A percentile compares a stretch with the other conserved stretches of the same genome.
These are phyloP conservation scores for Mellivora capensis DNA, from an alignment of 2,113 vertebrate genomes.

Conservation along the genomic window DNA sequence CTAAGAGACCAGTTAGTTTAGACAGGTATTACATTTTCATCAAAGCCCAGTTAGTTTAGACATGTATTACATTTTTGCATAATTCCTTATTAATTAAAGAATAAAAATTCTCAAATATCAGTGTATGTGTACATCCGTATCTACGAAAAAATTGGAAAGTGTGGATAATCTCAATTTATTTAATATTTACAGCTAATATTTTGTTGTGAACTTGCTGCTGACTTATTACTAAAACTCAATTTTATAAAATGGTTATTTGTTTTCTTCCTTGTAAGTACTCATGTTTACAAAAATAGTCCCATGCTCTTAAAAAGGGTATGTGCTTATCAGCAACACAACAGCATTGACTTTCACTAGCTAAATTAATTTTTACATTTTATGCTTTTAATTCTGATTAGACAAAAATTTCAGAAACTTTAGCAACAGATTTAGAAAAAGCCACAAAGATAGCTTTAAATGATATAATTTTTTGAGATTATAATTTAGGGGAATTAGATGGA, in stretches of 20 bases:
- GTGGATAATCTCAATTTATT: background rate
- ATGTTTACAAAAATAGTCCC: slow-evolving; percentile 45
- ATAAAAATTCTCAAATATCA: background rate
- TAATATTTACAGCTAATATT: background rate
- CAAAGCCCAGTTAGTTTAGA: background rate
- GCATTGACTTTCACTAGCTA: slow-evolving; percentile 50
- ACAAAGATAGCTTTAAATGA: background rate
- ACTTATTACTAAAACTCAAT: background rate
- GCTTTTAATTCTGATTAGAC: background rate
- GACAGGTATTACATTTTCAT: background rate
- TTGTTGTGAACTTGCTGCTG: background rate
- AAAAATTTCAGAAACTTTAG: slow-evolving; percentile 40
- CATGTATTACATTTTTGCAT: background rate
- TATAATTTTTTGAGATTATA: background rate
- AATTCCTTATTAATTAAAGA: background rate
- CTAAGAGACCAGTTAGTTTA: background rate
- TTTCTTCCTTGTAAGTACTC: slow-evolving; percentile 49
- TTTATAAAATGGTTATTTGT: background rate
- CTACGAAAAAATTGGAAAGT: background rate
- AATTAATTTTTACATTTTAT: slow-evolving; percentile 46
- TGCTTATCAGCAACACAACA: slow-evolving; percentile 57
- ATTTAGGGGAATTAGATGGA: background rate
- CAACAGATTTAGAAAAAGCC: background rate
- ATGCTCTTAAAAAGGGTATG: slow-evolving; percentile 42
- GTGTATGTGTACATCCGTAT: background rate